Evolutionary conservation across 2,888 invertebrate species (phyloP).

Genomic region (Willowsia nigromaculata): DNA sequence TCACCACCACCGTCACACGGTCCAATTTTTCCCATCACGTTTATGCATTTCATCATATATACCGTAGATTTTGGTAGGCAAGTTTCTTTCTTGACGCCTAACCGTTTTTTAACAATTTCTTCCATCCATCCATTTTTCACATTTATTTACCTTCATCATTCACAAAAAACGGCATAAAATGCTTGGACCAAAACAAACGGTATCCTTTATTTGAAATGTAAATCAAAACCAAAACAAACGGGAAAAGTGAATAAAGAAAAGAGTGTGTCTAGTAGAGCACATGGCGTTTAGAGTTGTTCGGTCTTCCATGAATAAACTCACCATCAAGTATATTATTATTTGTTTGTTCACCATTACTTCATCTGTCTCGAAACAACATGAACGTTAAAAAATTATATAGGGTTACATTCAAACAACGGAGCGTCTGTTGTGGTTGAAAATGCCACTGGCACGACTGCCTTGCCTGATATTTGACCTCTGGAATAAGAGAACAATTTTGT

Average conservation of each 20-base stretch:
- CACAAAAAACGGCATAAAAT: neutral
- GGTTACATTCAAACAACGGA: conserved; percentile 16
- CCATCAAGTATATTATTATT: neutral
- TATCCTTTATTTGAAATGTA: conserved; percentile 44
- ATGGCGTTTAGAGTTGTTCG: neutral
- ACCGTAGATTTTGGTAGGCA: too few relatives aligned
- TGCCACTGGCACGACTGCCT: neutral
- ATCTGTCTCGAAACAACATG: neutral
- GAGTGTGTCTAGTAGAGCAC: neutral
- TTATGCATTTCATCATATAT: conserved; percentile 7
- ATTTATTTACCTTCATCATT: neutral
- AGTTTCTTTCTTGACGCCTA: neutral
- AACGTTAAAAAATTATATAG: neutral
- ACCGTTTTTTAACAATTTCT: neutral
- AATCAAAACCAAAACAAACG: conserved; percentile 24
- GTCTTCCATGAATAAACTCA: neutral
- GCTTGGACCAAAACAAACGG: neutral
- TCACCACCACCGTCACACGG: neutral
- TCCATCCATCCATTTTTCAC: neutral
- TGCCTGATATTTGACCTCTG: conserved; percentile 12
- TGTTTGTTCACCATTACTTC: neutral
- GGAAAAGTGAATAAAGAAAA: neutral
- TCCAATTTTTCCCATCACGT: neutral
- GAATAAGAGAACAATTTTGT: conserved; percentile 42
- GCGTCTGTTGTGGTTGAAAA: conserved; percentile 34